These are phyloP conservation scores for Sparus aurata DNA, from an alignment of 2,797 vertebrate species.

Conservation along the genomic window DNA sequence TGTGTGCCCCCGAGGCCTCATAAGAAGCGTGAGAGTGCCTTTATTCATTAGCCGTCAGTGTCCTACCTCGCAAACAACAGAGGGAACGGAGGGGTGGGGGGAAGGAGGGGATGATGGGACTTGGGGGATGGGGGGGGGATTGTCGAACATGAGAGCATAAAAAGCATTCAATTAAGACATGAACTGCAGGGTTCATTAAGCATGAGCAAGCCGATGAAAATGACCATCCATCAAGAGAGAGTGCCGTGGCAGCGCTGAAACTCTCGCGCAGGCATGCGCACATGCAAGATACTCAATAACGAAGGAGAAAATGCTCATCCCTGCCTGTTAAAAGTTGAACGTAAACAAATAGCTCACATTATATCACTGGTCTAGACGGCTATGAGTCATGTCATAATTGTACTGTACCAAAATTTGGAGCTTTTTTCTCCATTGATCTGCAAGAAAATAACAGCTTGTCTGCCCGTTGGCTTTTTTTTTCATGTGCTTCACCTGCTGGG, in stretches of 20 bases:
- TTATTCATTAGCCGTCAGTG: constrained; percentile 73
- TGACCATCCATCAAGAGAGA: constrained; percentile 88
- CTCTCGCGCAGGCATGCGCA: constrained; percentile 44
- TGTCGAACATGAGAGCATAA: constrained; percentile 76
- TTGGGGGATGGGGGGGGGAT: neutral
- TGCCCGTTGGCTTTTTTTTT: neutral
- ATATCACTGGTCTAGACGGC: neutral
- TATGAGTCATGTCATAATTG: neutral
- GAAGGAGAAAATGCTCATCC: constrained; percentile 6
- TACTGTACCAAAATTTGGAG: neutral
- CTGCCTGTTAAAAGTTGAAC: constrained; percentile 21
- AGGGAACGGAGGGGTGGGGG: neutral
- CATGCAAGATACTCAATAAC: constrained; percentile 26
- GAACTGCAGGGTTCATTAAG: constrained; percentile 93
- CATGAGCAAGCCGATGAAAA: constrained; percentile 89
- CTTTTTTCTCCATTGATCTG: neutral
- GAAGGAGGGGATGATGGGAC: constrained; percentile 11
- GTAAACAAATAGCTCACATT: constrained; percentile 19
- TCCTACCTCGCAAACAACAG: constrained; percentile 62
- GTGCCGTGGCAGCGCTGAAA: constrained; percentile 72
- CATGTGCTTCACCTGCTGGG: neutral
- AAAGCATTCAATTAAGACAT: constrained; percentile 91
- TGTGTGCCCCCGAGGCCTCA: constrained; percentile 47
- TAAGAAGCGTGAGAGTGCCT: constrained; percentile 64
- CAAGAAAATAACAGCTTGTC: neutral